Base-by-base conservation (phyloP, 2,888 invertebrate species). In the Thysanoteuthis rhombus region DNA sequence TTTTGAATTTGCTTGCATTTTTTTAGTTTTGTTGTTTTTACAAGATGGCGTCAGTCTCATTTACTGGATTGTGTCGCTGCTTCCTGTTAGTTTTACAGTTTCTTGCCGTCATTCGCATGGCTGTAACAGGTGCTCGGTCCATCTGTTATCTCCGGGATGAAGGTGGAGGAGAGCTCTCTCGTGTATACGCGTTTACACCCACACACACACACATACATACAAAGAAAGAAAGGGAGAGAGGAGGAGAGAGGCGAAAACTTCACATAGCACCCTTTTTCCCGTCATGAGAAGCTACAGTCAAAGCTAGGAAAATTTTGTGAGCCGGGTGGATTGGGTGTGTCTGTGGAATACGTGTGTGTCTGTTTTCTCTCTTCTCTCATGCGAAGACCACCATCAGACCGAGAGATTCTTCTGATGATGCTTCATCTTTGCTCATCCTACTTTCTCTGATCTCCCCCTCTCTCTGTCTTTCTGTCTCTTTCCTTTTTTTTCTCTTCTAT, bases 341-440 rank as follows among this genome's bases (percentile, higher is more conserved):
- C 52, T 0, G 52, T 22, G 25, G 4, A 52, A 52, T 52, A 25
- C 25, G 52, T 52, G 52, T 6, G 4, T n/a, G n/a, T n/a, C 6
- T 22, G 1, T 6, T 52, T 22, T 25, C 25, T 52, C 28, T 28
- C 25, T 52, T 52, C 52, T 52, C 5, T 52, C 52, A 52, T 22
- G 6, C 22, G 52, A 52, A 52, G 52, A 52, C 52, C 22, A 52
- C 4, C 52, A 52, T 25, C 28, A 25, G 3, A 22, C 1, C 25
- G 22, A 25, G 3, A 0, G 0, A 25, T 25, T 22, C 5, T 45
- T 1, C 19, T 25, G 5, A 5, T 25, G 5, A 16, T 2, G 6
- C 36, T 38, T 90, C 90, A 90, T 4, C 25, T 38, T 38, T 90
- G 36, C 16, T 42, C 8, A 12, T 42, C 42, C 8, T 42, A 12